A percentile compares a stretch with the other conserved stretches of the same genome.
Conservation (phyloP, 2,113 vertebrate genomes). For the Desmodus rotundus region DNA sequence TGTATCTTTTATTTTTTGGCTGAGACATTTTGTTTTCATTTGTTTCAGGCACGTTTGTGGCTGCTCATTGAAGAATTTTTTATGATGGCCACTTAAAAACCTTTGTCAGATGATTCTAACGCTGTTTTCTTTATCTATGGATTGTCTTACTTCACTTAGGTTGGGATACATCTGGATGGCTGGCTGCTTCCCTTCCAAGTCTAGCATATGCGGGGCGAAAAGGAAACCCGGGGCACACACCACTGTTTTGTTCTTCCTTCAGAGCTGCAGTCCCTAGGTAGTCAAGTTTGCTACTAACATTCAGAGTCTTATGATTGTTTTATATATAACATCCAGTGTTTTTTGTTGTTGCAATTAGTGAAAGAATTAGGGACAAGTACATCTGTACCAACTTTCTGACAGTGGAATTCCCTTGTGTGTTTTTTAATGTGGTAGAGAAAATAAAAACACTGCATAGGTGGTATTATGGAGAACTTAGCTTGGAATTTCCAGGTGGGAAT, state of each 20-base stretch:
- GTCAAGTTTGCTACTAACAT: neutral
- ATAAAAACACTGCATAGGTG: neutral
- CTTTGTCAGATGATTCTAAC: conserved; percentile 26
- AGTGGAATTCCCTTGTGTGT: neutral
- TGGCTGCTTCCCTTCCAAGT: conserved; percentile 6
- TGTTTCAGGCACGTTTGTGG: neutral
- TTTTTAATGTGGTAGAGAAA: neutral
- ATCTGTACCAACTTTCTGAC: neutral
- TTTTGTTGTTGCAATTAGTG: neutral
- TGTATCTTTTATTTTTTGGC: neutral
- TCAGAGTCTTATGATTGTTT: neutral
- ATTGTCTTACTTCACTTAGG: conserved; percentile 1
- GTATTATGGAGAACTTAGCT: neutral
- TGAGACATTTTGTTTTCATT: conserved; percentile 22
- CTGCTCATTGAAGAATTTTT: neutral
- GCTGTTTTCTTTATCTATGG: neutral
- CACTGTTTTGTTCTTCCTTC: neutral
- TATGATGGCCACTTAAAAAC: conserved; percentile 2
- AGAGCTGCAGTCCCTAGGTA: neutral
- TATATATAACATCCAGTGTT: neutral
- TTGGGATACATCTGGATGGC: neutral
- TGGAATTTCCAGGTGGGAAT: conserved; percentile 1
- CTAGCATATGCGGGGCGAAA: neutral
- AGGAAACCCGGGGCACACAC: neutral
- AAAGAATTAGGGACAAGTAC: neutral